A percentile compares a stretch with the other conserved stretches of the same genome.
Conservation (phyloP, 2,797 vertebrate species). For the Benthosema pterotum region DNA sequence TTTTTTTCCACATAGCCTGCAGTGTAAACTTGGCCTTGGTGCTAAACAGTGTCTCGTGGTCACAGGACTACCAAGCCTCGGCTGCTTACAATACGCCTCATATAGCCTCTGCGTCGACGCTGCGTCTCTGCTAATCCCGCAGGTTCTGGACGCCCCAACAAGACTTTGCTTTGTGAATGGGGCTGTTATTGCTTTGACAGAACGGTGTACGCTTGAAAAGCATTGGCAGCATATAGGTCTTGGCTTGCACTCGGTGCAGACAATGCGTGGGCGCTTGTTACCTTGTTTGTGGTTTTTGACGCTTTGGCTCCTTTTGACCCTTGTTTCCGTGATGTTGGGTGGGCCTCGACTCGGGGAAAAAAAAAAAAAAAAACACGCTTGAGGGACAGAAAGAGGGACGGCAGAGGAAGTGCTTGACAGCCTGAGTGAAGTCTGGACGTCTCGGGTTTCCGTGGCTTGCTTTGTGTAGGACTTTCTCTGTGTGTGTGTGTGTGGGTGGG, state of each 20-base stretch:
- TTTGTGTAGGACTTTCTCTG: not conserved
- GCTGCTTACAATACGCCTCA: conserved; percentile 31
- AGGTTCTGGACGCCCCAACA: conserved; percentile 33
- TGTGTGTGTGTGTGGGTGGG: conserved; percentile 12
- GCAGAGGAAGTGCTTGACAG: not conserved
- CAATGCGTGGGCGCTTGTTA: conserved; percentile 23
- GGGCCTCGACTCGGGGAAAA: conserved; percentile 52
- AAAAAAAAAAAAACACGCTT: conserved; percentile 35
- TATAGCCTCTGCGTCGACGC: conserved; percentile 45
- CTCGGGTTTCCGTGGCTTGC: conserved; percentile 25
- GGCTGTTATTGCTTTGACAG: conserved; percentile 35
- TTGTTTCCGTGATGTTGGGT: conserved; percentile 50
- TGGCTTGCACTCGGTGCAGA: conserved; percentile 27
- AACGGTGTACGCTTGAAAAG: conserved; percentile 31
- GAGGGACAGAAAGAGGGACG: conserved; percentile 21
- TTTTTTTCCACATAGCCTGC: not conserved
- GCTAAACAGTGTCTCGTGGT: not conserved
- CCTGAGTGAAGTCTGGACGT: conserved; percentile 11
- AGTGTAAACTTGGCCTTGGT: conserved; percentile 9
- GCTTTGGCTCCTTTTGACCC: conserved; percentile 41
- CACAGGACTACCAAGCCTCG: conserved; percentile 3
- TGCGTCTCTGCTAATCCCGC: conserved; percentile 43
- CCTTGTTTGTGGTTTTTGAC: conserved; percentile 49
- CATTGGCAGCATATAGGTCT: conserved; percentile 49
- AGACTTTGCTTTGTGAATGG: conserved; percentile 34